Percentiles rank a stretch among this genome's conserved stretches.
Conservation (phyloP, 2,797 vertebrate genomes). For the Thalassophryne amazonica region DNA sequence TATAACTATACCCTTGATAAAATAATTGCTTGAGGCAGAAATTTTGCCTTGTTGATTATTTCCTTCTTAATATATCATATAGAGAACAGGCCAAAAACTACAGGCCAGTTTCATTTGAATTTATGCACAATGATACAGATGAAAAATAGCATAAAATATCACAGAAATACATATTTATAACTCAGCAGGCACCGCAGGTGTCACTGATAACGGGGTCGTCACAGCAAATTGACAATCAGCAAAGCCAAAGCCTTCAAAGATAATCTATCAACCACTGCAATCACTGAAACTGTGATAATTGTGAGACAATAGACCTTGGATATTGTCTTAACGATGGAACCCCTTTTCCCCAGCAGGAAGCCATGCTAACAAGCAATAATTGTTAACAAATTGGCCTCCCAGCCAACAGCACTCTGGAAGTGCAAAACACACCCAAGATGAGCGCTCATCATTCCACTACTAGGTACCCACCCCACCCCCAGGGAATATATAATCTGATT, state of each 20-base stretch:
- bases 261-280: slow-evolving; percentile 36
- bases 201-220: slow-evolving; percentile 22
- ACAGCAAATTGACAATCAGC: slow-evolving; percentile 55
- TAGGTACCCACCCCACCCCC: slow-evolving; percentile 69
- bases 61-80: too few relatives aligned
- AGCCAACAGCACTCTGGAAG: slow-evolving; percentile 70
- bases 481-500: slow-evolving; percentile 84
- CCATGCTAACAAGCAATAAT: slow-evolving; percentile 86
- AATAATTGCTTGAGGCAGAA: too few relatives aligned
- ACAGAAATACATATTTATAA: slow-evolving; percentile 29
- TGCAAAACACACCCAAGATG: slow-evolving; percentile 68
- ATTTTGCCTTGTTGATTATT: too few relatives aligned
- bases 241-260: slow-evolving; percentile 42
- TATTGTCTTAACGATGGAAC: slow-evolving; percentile 44
- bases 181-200: slow-evolving; percentile 38
- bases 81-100: too few relatives aligned
- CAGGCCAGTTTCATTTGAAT: background rate
- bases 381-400: slow-evolving; percentile 89
- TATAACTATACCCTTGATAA: too few relatives aligned
- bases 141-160: background rate
- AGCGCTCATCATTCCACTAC: slow-evolving; percentile 83
- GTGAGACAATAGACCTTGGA: slow-evolving; percentile 57
- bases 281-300: slow-evolving; percentile 66
- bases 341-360: slow-evolving; percentile 65
- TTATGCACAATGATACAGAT: background rate